phyloP scores from a whole-genome alignment of 2,888 invertebrate genomes.

The Synanthedon vespiformis region DNA sequence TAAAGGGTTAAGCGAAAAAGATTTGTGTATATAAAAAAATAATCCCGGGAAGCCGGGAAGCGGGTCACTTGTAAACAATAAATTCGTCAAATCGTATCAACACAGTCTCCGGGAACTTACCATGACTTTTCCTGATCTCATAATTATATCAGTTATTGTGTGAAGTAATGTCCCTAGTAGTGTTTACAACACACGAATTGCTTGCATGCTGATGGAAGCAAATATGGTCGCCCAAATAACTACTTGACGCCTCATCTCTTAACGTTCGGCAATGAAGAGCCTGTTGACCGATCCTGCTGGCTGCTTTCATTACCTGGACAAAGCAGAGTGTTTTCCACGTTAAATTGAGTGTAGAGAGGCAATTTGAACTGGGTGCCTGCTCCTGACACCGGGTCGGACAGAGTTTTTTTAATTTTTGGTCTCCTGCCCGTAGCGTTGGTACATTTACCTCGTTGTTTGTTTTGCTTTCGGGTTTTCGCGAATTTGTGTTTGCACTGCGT shows the following conservation, averaged over 20 bases:
- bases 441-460: slow-evolving; percentile 23
- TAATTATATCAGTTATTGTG: no score
- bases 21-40: no score
- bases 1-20: no score
- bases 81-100: no score
- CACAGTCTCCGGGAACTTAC: no score
- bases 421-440: slow-evolving; percentile 17
- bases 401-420: slow-evolving; percentile 55
- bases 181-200: no score
- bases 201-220: neutral
- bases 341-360: slow-evolving; percentile 64
- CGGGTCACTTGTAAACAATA: no score
- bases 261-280: slow-evolving; percentile 17
- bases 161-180: no score
- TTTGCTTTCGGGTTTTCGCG: slow-evolving; percentile 10
- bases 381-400: slow-evolving; percentile 48
- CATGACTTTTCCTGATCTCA: no score
- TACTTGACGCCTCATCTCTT: neutral
- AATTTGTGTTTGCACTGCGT: slow-evolving; percentile 15
- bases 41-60: no score
- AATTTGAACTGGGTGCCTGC: slow-evolving; percentile 53
- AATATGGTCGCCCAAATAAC: neutral
- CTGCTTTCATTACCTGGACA: slow-evolving; percentile 56
- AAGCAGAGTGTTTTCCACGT: slow-evolving; percentile 62
- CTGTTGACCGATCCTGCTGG: slow-evolving; percentile 25